Evolutionary conservation across 2,888 invertebrate species (phyloP), one percentile per base, ranked within the genome.

Genomic region (Malachius bipustulatus): DNA sequence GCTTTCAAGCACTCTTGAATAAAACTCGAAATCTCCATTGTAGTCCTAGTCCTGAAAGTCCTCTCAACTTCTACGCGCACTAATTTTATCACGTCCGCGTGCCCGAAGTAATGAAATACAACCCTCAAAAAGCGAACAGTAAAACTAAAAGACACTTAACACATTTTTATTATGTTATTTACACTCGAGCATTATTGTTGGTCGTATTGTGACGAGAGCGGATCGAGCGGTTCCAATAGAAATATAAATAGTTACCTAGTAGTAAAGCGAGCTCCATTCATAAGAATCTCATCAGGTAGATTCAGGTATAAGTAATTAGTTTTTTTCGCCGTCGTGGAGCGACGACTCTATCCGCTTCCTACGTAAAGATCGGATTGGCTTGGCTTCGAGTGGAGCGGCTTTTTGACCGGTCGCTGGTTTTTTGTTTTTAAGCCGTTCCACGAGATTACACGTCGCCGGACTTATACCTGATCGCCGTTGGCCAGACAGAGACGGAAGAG

Each of bases 271-370:
- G 44, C 48, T 59, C 60, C 61, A 62, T 62, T 62, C 61, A 62
- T 62, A 60, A 62, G 60, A 59, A 48, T 47, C 53, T 47, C 47
- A 50, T n/a, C 51, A 59, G 59, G 59, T 59, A 59, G 53, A 52
- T 44, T 37, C 55, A 57, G 57, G 58, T 59, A 59, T 55, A 50
- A 49, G 55, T 60, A 60, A 60, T 60, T 59, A 59, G 49, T 54
- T 60, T 60, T 57, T 56, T 54, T 49, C 41, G 34, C 36, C 31
- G 35, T 37, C 34, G 35, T 36, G 34, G 40, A 37, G 24, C 15
- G 12, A 26, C 43, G 30, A 42, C 39, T 39, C n/a, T 51, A 49
- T 38, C 38, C 37, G 37, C 24, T 40, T 15, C 19, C 15, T 4
- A 36, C 40, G 44, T 51, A 54, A 35, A 47, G 52, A 38, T 46